Evolutionary conservation across 2,888 invertebrate genomes (phyloP).

Genomic region (Ceriagrion tenellum): DNA sequence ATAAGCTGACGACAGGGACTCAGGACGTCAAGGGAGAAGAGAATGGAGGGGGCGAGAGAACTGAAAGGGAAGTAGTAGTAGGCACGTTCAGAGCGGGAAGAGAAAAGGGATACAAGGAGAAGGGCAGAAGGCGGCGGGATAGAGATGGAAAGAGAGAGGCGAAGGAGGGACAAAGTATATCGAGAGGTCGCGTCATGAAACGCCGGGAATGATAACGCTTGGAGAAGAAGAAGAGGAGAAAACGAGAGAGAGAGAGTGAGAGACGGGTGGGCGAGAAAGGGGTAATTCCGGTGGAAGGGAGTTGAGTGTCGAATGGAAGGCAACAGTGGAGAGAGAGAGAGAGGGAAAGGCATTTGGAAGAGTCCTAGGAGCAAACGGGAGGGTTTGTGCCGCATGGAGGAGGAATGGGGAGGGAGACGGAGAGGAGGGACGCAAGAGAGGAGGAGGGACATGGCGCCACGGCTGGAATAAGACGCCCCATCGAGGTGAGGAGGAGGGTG

Average conservation of each 20-base stretch:
- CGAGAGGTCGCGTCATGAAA: background rate
- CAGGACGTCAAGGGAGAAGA: background rate
- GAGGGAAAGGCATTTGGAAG: background rate
- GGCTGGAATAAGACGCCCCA: slow-evolving; percentile 23
- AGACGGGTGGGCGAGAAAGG: background rate
- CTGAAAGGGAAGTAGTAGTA: background rate
- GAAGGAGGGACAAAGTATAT: background rate
- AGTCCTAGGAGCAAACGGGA: background rate
- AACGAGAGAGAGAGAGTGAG: background rate
- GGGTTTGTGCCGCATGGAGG: background rate
- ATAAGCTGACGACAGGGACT: background rate
- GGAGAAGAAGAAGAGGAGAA: background rate
- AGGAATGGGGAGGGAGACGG: background rate
- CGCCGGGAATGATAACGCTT: background rate
- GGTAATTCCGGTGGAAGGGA: background rate
- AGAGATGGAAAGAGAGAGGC: background rate
- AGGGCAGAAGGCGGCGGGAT: background rate
- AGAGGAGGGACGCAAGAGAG: background rate
- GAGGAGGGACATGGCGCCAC: background rate
- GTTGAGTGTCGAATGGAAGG: background rate
- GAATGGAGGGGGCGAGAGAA: background rate
- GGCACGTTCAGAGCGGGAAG: background rate
- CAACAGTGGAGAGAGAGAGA: background rate
- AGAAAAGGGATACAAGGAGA: background rate
- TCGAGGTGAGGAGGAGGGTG: background rate